Evolutionary conservation across 2,888 invertebrate species (phyloP).

Genomic region (Creontiades dilutus): DNA sequence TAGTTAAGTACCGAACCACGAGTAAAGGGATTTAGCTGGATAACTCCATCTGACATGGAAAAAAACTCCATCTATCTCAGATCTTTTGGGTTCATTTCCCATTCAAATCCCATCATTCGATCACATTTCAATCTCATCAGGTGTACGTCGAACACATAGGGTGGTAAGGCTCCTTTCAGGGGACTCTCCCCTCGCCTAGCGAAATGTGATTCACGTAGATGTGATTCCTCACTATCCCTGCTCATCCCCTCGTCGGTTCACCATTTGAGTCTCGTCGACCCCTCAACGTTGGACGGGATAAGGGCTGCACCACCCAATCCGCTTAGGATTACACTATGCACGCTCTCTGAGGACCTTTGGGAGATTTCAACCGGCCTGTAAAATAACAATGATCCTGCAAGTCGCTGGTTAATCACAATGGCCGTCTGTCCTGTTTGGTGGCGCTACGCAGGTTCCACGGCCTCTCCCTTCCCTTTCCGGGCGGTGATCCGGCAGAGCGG

Average conservation of each 20-base stretch:
- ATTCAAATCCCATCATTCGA: conserved; percentile 70
- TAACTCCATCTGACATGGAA: conserved; percentile 8
- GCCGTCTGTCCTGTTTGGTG: conserved; percentile 19
- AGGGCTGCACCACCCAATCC: conserved; percentile 55
- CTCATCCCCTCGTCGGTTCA: conserved; percentile 52
- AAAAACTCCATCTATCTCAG: conserved; percentile 14
- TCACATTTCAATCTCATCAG: conserved; percentile 71
- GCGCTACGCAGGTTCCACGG: conserved; percentile 5
- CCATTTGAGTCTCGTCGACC: conserved; percentile 31
- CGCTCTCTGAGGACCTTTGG: conserved; percentile 43
- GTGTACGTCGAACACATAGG: conserved; percentile 52
- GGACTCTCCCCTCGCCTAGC: conserved; percentile 37
- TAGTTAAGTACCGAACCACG: neutral
- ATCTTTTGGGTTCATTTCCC: conserved; percentile 68
- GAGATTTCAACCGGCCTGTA: conserved; percentile 67
- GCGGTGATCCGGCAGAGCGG: neutral
- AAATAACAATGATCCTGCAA: conserved; percentile 68
- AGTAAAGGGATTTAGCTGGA: neutral
- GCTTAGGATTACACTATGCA: conserved; percentile 70
- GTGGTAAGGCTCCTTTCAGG: conserved; percentile 43
- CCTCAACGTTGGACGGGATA: neutral
- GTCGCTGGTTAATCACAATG: conserved; percentile 45
- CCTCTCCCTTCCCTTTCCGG: neutral
- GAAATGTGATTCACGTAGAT: conserved; percentile 70
- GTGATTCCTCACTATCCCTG: conserved; percentile 64